Evolutionary conservation across 1,140 invertebrate species (phyloP), one percentile per base, ranked within the genome.

Genomic region (Prorops nasuta): DNA sequence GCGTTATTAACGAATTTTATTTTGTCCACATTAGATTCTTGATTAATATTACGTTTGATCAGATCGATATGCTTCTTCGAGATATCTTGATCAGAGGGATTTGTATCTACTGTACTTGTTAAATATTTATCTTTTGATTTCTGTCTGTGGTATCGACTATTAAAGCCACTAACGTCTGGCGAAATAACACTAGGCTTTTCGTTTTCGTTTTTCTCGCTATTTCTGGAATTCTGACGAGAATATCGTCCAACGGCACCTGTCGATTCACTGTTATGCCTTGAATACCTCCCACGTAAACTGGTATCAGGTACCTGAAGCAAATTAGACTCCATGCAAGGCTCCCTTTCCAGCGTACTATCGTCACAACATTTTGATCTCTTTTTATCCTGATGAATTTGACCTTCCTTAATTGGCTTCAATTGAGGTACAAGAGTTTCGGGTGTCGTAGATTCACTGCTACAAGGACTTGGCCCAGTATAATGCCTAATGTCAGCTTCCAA

Each of bases 401-500:
- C 74, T 44, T 82, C 79, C 39, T 67, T 80, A 3, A 81, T 81
- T 3, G 79, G 74, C 19, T 70, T 75, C n/a, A 81, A 56, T 40
- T 70, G 71, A 0, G 80, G 77, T 6, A 71, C 63, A n/a, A 77
- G 49, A 20, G 71, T 71, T 54, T 80, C 82, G 0, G 83, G 83
- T 4, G 83, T 84, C 4, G 81, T 84, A 0, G 82, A 83, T 51
- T 83, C 82, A 10, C 81, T 83, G 10, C 79, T 82, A 51, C 77
- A 81, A 0, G 81, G 78, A 66, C 81, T 83, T 1, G 79, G 63
- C 2, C 83, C 82, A 21, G 79, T 78, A 68, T 88, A 92, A 65
- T 87, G 84, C 54, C 82, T 79, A 22, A 92, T 87, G 60, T 92
- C 89, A 36, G 83, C 83, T n/a, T 90, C 77, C 6, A 91, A 71